Base-by-base conservation (phyloP, 1,140 invertebrate species). In the Bombus huntii region DNA sequence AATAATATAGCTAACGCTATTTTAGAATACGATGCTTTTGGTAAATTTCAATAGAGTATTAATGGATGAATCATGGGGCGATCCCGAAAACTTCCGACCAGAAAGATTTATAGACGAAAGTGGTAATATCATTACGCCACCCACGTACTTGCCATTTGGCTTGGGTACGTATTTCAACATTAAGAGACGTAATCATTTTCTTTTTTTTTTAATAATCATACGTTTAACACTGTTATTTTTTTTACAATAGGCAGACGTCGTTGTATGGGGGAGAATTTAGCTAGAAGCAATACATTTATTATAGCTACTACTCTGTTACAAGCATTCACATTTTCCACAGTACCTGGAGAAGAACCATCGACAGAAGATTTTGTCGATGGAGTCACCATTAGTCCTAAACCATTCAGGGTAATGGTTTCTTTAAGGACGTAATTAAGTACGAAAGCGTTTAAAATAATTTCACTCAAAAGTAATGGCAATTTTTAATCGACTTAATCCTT, bases 211-310 rank as follows among this genome's bases (percentile, higher is more conserved):
- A 83, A 66, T 74, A 77, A 79, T 90, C 47, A 28, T 10, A 9
- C 39, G 4, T 57, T 18, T n/a, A n/a, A 28, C n/a, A 25, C 9
- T 31, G 1, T n/a, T 42, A n/a, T 71, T 18, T 82, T 88, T 88
- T 74, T 25, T 71, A 28, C 84, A 89, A 44, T 87, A 97, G 97
- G 97, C 22, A 98, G 97, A 90, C 97, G 97, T 92, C 96, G 97
- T 65, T 99, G 98, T 91, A 97, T 98, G 92, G 98, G 98, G 18
- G 98, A 99, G 95, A 95, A 96, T 34, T 92, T 99, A 76, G 98
- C 98, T 2, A 97, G 97, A 89, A 97, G 97, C 84, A 98, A 98
- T 90, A 96, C 99, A 22, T 99, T 99, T 90, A 92, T 98, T 34
- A 98, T 98, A 91, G 97, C 97, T 6, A 96, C 98, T 4, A 96